phyloP scores from a whole-genome alignment of 92 coral and sea anemone genomes.

The Phenganax subtilis region DNA sequence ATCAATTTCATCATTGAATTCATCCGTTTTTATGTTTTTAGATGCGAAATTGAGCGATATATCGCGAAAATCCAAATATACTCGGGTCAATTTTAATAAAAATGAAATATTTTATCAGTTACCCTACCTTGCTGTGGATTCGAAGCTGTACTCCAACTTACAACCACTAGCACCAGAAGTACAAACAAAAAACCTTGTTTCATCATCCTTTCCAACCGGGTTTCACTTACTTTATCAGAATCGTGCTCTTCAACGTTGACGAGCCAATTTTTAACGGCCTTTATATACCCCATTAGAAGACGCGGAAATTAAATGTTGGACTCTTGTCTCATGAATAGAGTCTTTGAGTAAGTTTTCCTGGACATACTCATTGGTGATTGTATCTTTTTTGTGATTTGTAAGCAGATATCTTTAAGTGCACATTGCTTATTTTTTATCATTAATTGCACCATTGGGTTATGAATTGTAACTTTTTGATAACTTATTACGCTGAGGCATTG shows the following conservation, averaged over 20 bases:
- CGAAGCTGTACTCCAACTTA: background rate
- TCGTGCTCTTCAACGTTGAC: background rate
- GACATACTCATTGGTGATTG: background rate
- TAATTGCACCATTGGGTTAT: too few species aligned
- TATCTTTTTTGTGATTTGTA: background rate
- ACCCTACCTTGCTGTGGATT: background rate
- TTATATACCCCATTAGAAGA: background rate
- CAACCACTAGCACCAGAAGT: background rate
- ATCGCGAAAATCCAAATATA: too few species aligned
- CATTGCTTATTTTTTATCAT: background rate
- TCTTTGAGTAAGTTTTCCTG: conserved; percentile 1
- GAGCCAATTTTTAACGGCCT: background rate
- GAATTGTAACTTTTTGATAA: background rate
- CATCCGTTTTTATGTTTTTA: too few species aligned
- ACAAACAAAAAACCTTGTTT: background rate
- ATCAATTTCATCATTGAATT: too few species aligned
- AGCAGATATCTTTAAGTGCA: background rate
- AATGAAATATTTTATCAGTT: background rate
- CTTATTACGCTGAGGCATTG: background rate
- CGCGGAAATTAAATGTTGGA: background rate
- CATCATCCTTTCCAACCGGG: background rate
- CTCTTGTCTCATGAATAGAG: background rate
- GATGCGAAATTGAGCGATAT: too few species aligned
- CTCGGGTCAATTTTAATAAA: too few species aligned
- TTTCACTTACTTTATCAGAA: background rate